Percentiles rank a stretch among this genome's conserved stretches.
phyloP scores from a whole-genome alignment of 2,888 invertebrate genomes.

The Hyles lineata region DNA sequence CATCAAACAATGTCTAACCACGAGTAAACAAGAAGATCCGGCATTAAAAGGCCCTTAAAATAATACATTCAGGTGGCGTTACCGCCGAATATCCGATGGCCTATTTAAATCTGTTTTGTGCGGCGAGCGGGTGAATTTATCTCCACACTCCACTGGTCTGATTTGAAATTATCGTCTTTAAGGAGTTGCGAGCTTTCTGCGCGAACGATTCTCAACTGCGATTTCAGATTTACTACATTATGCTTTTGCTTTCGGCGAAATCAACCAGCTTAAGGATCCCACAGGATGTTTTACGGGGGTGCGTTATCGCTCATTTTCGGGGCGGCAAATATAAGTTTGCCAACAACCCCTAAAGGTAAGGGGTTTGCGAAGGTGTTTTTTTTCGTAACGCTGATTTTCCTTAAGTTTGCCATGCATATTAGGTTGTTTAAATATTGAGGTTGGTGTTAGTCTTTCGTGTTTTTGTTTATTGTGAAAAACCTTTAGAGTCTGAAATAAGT shows the following conservation, averaged over 20 bases:
- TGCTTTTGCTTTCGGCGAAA: neutral
- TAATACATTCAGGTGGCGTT: neutral
- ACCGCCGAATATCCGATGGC: conserved; percentile 42
- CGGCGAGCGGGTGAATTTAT: conserved; percentile 62
- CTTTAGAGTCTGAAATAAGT: no score
- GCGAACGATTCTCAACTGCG: conserved; percentile 65
- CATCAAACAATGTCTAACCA: no score
- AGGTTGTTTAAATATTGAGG: conserved; percentile 55
- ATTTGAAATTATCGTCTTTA: conserved; percentile 74
- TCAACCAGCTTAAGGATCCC: neutral
- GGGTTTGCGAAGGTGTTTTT: conserved; percentile 41
- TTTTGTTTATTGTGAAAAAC: conserved; percentile 27
- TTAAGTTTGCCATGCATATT: conserved; percentile 59
- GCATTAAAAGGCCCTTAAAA: neutral
- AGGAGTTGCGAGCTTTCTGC: conserved; percentile 67
- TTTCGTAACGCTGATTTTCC: conserved; percentile 56
- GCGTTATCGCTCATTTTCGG: neutral
- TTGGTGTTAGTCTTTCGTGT: conserved; percentile 24
- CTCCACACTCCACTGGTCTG: conserved; percentile 67
- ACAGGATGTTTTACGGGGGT: neutral
- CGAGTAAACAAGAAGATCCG: neutral
- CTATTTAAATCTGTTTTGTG: conserved; percentile 72
- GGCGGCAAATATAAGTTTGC: conserved; percentile 10
- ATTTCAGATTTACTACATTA: conserved; percentile 64
- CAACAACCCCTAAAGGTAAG: conserved; percentile 32